Base-by-base conservation (phyloP, 2,888 invertebrate species). In the Drosophila fungiperda region DNA sequence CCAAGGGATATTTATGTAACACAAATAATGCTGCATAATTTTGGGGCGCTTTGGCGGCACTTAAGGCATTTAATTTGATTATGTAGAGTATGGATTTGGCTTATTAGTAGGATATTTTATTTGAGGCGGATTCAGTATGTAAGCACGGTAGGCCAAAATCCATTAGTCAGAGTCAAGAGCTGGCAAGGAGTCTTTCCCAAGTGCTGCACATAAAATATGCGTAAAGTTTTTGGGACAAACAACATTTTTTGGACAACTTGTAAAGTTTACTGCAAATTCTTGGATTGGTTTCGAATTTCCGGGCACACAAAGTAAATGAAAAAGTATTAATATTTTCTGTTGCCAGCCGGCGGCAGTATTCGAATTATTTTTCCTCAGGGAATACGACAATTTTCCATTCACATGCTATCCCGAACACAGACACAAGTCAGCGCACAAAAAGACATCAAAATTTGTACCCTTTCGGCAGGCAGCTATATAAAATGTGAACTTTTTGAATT, bases 321-420 rank as follows among this genome's bases (percentile, higher is more conserved):
- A 88, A 89, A 73, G 81, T 83, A 89, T 83, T 83, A 86, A 83
- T 89, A 89, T 72, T 78, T 88, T 63, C 69, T 66, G 72, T 59
- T 69, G 62, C 53, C 64, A 62, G 63, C 57, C 40, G 67, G 58
- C 38, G 65, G 68, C 69, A 57, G 74, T 58, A 77, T 71, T 76
- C 73, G 72, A 87, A 89, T 80, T 79, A 89, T 87, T 80, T 89
- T 54, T 52, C 87, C 87, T 64, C 38, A 29, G 87, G 87, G 89
- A 76, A 49, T 64, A 73, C 60, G 57, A 63, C 76, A 68, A 88
- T 71, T 68, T 69, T 64, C 73, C 70, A 78, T 49, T 67, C 57
- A 68, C 48, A 42, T 40, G 45, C 58, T 62, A 23, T 49, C 48
- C 53, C 53, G 52, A 55, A 50, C 63, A 40, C 55, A 61, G 32